phyloP scores from a whole-genome alignment of 2,888 invertebrate species.

The Ormyrus pomaceus region DNA sequence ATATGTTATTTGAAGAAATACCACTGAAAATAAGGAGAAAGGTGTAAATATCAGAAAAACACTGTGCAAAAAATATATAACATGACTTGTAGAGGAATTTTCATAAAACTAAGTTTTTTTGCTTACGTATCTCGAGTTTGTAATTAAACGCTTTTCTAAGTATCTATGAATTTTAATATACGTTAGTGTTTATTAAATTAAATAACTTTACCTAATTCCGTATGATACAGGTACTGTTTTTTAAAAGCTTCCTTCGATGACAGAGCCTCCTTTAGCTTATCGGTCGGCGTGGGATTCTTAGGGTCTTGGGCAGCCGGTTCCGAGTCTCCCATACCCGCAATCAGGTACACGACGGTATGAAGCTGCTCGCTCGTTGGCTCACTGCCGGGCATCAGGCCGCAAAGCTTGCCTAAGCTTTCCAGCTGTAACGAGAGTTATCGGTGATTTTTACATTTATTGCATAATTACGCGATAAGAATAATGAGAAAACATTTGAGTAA shows the following conservation, averaged over 20 bases:
- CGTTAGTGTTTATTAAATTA: not conserved
- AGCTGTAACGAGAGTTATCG: slow-evolving; percentile 77
- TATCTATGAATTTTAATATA: too few relatives aligned
- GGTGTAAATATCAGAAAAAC: too few relatives aligned
- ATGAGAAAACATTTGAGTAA: not conserved
- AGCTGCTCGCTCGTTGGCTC: slow-evolving; percentile 91
- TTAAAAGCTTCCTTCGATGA: slow-evolving; percentile 93
- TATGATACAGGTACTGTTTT: slow-evolving; percentile 93
- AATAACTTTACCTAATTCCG: slow-evolving; percentile 80
- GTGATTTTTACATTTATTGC: too few relatives aligned
- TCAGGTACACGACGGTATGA: slow-evolving; percentile 92
- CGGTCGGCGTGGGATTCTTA: slow-evolving; percentile 82
- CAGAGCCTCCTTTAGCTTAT: slow-evolving; percentile 91
- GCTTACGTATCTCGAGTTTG: too few relatives aligned
- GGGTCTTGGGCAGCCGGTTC: slow-evolving; percentile 73
- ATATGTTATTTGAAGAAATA: too few relatives aligned
- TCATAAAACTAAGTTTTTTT: too few relatives aligned
- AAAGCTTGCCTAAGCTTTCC: slow-evolving; percentile 89
- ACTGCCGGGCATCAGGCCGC: slow-evolving; percentile 91
- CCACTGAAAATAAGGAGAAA: too few relatives aligned
- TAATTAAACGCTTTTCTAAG: too few relatives aligned
- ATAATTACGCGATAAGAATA: too few relatives aligned
- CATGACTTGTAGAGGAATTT: too few relatives aligned
- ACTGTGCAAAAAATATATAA: too few relatives aligned
- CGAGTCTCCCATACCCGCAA: slow-evolving; percentile 92